phyloP scores from a whole-genome alignment of 2,888 invertebrate genomes.

The Phaedon cochleariae region DNA sequence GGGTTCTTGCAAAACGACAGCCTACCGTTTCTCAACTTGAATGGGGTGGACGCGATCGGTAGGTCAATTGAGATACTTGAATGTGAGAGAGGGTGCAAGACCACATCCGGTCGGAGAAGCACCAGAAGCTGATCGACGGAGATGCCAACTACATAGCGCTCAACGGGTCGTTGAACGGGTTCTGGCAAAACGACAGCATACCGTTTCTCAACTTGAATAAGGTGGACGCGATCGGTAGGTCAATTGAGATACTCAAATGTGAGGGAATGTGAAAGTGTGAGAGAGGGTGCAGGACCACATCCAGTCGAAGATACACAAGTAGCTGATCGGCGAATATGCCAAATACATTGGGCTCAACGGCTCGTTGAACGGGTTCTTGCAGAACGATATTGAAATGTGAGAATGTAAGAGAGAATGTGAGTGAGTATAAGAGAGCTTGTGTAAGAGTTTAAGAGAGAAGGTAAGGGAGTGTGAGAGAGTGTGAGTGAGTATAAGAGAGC shows the following conservation, averaged over 20 bases:
- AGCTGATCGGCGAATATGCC: constrained; percentile 76
- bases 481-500: constrained; percentile 76
- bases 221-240: constrained; percentile 58
- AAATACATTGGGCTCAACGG: constrained; percentile 80
- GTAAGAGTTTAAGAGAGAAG: no score
- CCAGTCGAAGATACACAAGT: constrained; percentile 76
- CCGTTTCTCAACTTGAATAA: constrained; percentile 72
- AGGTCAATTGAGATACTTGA: no score
- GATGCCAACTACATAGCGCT: constrained; percentile 78
- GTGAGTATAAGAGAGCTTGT: constrained; percentile 75
- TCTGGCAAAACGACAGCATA: constrained; percentile 71
- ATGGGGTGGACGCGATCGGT: constrained; percentile 62
- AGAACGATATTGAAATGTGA: no score
- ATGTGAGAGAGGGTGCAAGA: no score
- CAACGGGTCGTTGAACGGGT: constrained; percentile 70
- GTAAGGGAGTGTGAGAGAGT: no score
- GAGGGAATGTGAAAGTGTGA: no score
- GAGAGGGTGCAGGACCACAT: no score
- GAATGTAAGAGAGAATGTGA: no score
- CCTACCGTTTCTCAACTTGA: constrained; percentile 71
- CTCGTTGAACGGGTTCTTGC: constrained; percentile 67
- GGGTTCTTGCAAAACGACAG: constrained; percentile 74
- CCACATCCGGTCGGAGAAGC: constrained; percentile 78
- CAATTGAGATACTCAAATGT: no score
- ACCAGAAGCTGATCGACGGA: constrained; percentile 77